A percentile compares a stretch with the other conserved stretches of the same genome.
phyloP scores from a whole-genome alignment of 1,140 invertebrate species.

The Meloidogyne hapla region DNA sequence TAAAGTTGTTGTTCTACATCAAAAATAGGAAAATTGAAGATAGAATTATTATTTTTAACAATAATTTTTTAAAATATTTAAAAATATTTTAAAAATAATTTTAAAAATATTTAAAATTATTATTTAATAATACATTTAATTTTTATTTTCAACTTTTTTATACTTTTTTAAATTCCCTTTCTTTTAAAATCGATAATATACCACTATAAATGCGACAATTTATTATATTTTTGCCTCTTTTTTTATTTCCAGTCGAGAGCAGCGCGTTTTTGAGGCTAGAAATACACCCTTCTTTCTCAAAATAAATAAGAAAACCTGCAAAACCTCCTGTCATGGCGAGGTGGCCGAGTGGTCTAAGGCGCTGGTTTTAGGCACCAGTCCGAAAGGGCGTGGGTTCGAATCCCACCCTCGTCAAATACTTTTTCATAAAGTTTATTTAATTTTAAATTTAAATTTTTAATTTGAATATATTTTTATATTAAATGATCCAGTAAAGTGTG shows the following conservation, averaged over 20 bases:
- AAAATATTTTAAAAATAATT: no score
- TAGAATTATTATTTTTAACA: no score
- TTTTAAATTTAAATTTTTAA: not conserved
- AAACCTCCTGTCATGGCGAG: not conserved
- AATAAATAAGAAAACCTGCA: constrained; percentile 3
- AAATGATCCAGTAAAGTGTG: not conserved
- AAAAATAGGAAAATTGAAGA: not conserved
- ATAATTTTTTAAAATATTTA: not conserved
- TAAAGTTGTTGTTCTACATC: not conserved
- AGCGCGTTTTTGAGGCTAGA: constrained; percentile 3
- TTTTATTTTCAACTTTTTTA: not conserved
- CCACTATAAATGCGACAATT: not conserved
- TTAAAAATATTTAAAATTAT: no score
- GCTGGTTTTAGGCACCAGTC: constrained; percentile 18
- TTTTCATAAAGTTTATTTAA: not conserved
- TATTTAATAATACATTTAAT: no score
- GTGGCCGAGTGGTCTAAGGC: constrained; percentile 29
- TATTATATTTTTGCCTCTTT: not conserved
- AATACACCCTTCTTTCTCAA: constrained; percentile 26
- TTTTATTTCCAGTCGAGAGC: not conserved
- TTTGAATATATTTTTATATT: not conserved
- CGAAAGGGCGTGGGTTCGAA: constrained; percentile 25
- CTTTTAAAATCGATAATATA: not conserved
- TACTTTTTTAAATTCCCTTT: not conserved
- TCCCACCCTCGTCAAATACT: constrained; percentile 25